Base-by-base conservation (phyloP, 64 coral and sea anemone species). In the Montipora capricornis region DNA sequence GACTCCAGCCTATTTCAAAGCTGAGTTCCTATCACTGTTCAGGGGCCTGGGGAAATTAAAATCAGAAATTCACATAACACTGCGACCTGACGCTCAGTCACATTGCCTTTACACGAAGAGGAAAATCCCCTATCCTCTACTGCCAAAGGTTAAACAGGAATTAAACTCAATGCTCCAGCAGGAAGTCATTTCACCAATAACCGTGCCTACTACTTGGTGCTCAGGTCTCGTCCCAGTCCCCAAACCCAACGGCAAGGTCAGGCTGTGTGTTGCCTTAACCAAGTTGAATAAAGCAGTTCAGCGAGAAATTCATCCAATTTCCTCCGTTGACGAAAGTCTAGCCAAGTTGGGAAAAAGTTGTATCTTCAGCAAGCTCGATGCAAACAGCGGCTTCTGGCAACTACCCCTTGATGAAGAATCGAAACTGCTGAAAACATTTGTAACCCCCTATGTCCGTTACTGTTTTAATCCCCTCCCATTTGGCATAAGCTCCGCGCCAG, bases 81-180 rank as follows among this genome's bases (percentile, higher is more conserved):
- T 95, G 62, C 89, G 79, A 64, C 49, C 76, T 8, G 79, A 86
- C 76, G 58, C 79, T n/a, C 49, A 90, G 22, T 79, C 93, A 16
- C 20, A 84, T 26, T 95, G 81, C 75, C 10, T 94, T 47, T 90
- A 79, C 16, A 48, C 69, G 48, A 81, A 82, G n/a, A 70, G 81
- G 53, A 57, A 57, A 57, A 6, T 57, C 53, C 53, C 53, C 11
- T 11, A 57, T 76, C 87, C 92, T 5, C 60, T 94, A 51, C 37
- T 80, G n/a, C 92, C 89, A 10, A 87, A 90, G 76, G 78, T 94
- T 1, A 94, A 94, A 76, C 19, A 49, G 15, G 86, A 94, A 37
- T 26, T 89, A 22, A 68, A 94, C n/a, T 14, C 78, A 22, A 94
- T 94, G 92, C 76, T 81, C 14, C 8, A 82, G 62, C 92, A 89